A percentile compares a stretch with the other conserved stretches of the same genome.
phyloP scores from a whole-genome alignment of 2,797 vertebrate genomes.

The Channa striata region DNA sequence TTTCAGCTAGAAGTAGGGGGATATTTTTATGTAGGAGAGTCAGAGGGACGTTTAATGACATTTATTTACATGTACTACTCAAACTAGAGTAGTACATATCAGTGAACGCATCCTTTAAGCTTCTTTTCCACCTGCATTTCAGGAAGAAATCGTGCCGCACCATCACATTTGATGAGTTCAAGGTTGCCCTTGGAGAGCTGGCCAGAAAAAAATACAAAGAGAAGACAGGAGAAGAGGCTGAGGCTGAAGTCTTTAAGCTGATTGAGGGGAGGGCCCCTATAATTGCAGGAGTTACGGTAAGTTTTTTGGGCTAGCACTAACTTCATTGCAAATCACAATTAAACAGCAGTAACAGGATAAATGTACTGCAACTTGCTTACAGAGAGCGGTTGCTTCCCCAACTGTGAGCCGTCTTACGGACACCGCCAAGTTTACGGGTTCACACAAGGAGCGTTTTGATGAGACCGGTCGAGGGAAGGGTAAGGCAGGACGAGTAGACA shows the following conservation, averaged over 20 bases:
- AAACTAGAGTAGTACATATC: too few relatives aligned
- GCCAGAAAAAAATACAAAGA: slow-evolving; percentile 93
- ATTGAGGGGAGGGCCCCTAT: slow-evolving; percentile 92
- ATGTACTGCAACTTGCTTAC: slow-evolving; percentile 11
- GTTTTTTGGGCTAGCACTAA: not conserved
- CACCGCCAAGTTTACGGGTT: slow-evolving; percentile 94
- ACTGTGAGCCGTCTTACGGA: slow-evolving; percentile 94
- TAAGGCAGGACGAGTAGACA: slow-evolving; percentile 93
- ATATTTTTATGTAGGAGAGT: too few relatives aligned
- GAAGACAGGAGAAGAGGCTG: slow-evolving; percentile 90
- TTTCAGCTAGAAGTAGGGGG: too few relatives aligned
- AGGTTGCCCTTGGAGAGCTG: slow-evolving; percentile 91
- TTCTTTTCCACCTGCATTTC: slow-evolving; percentile 40
- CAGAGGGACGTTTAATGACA: too few relatives aligned
- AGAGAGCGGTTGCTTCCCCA: slow-evolving; percentile 76
- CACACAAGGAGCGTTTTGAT: slow-evolving; percentile 97
- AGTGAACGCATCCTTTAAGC: too few relatives aligned
- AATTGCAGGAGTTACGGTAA: slow-evolving; percentile 89
- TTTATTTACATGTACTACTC: too few relatives aligned
- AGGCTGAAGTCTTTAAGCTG: slow-evolving; percentile 90
- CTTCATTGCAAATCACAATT: not conserved
- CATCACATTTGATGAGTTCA: slow-evolving; percentile 96
- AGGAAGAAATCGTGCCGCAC: slow-evolving; percentile 94
- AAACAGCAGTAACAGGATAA: not conserved
- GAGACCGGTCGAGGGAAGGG: slow-evolving; percentile 92